Base-by-base conservation (phyloP, 1,140 invertebrate species). In the Pteromalus puparum region DNA sequence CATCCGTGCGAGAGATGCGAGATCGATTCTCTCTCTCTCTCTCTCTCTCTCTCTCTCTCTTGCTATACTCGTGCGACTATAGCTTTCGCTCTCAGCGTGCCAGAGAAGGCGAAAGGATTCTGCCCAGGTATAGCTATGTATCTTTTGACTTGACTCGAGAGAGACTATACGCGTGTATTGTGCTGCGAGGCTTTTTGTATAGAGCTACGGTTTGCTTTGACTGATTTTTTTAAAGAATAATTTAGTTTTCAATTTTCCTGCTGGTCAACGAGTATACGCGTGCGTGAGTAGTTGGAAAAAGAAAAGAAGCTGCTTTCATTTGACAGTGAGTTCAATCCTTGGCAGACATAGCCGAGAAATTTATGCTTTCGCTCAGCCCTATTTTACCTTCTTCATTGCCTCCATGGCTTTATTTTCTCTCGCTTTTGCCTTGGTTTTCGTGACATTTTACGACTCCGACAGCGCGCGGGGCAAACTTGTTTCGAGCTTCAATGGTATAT, bases 11-110 rank as follows among this genome's bases (percentile, higher is more conserved):
- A 13, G 46, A 48, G 46, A 48, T 48, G 13, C 46, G 53, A 61
- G 53, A 46, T 72, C 72, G 82, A 75, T 82, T 26, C 61, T 75
- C 74, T 86, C 65, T n/a, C 68, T 80, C 7, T 83, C 53, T 21
- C 48, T 65, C 28, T 75, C 70, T n/a, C 24, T 18, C 4, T 26
- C 9, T 3, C 42, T n/a, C n/a, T n/a, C n/a, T n/a, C n/a, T n/a
- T n/a, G n/a, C n/a, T 48, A 12, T 28, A 24, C 30, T 34, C 21
- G 18, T 30, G 3, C 80, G 38, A 7, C n/a, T 73, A n/a, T n/a
- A 26, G 24, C 15, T 53, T 42, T 28, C 46, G 28, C 81, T 24
- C 24, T 30, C 21, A 7, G 21, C 34, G 38, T 0, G 46, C 75
- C 9, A 77, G 18, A 24, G 75, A 77, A 77, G 24, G 42, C 75